phyloP scores from a whole-genome alignment of 2,888 invertebrate species.

The Coenonympha arcania region DNA sequence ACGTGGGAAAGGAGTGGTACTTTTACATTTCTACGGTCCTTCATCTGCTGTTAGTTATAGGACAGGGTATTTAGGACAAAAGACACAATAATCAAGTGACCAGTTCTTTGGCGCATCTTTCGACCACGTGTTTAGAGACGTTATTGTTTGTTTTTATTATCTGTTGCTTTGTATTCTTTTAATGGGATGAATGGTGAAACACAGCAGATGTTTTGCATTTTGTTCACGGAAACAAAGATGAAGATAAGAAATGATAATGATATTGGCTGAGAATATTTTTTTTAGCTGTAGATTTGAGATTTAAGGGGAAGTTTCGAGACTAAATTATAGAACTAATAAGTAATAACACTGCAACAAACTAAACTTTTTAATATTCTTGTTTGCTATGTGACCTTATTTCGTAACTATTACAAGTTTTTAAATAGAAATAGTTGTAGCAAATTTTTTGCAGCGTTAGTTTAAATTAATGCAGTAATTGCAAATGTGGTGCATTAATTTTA shows the following conservation, averaged over 20 bases:
- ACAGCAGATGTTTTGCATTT: conserved; percentile 56
- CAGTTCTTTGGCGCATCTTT: conserved; percentile 48
- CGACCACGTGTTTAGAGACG: conserved; percentile 37
- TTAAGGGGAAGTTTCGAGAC: background rate
- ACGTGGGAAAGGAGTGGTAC: conserved; percentile 58
- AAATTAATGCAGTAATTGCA: background rate
- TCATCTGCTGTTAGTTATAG: conserved; percentile 56
- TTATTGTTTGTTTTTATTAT: conserved; percentile 42
- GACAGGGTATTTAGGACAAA: conserved; percentile 45
- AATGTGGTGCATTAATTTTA: no score
- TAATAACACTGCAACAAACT: background rate
- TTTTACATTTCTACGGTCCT: conserved; percentile 42
- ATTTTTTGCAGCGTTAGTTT: background rate
- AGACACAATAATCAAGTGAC: conserved; percentile 51
- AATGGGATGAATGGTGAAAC: conserved; percentile 39
- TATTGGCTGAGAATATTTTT: background rate
- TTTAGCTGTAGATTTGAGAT: background rate
- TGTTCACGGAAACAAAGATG: conserved; percentile 15
- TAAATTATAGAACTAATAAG: background rate
- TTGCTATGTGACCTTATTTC: conserved; percentile 2
- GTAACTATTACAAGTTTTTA: background rate
- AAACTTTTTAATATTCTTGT: background rate
- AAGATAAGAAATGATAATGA: background rate
- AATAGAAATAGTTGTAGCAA: background rate
- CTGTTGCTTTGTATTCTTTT: conserved; percentile 38